Percentiles rank a stretch among this genome's conserved stretches.
Evolutionary conservation across 1,140 invertebrate species (phyloP).

Genomic region (Cotesia glomerata): DNA sequence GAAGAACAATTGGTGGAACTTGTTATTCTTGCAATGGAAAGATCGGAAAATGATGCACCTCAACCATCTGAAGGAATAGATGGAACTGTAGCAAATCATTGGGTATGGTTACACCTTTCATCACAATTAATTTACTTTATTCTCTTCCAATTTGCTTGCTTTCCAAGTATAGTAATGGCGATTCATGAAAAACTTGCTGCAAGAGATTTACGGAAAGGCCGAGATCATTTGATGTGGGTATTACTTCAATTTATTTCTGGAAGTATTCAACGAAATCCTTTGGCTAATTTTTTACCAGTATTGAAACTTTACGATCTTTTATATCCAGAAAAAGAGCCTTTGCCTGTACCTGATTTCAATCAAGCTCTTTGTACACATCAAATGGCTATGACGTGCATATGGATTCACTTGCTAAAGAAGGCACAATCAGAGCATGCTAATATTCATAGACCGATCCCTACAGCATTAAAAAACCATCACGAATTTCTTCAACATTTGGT

Average conservation of each 20-base stretch:
- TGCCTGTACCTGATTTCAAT: slow-evolving; percentile 87
- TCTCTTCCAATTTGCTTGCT: slow-evolving; percentile 91
- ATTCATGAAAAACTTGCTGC: slow-evolving; percentile 87
- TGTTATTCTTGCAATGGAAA: slow-evolving; percentile 90
- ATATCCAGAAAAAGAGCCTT: slow-evolving; percentile 89
- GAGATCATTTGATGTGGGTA: slow-evolving; percentile 97
- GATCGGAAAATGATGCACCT: slow-evolving; percentile 74
- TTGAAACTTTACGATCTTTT: slow-evolving; percentile 90
- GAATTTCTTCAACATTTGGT: slow-evolving; percentile 86
- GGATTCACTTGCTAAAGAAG: slow-evolving; percentile 95
- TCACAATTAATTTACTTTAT: slow-evolving; percentile 96
- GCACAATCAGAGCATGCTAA: slow-evolving; percentile 83
- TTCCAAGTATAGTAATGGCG: slow-evolving; percentile 88
- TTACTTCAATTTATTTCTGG: slow-evolving; percentile 96
- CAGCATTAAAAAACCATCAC: slow-evolving; percentile 82
- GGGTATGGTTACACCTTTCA: slow-evolving; percentile 92
- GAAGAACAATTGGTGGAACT: slow-evolving; percentile 94
- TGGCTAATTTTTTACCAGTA: slow-evolving; percentile 89
- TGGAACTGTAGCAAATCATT: slow-evolving; percentile 76
- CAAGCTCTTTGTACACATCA: slow-evolving; percentile 87
- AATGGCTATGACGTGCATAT: slow-evolving; percentile 94
- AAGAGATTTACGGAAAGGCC: slow-evolving; percentile 82
- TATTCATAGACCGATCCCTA: slow-evolving; percentile 80
- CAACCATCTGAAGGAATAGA: slow-evolving; percentile 66
- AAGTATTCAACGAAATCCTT: slow-evolving; percentile 92